A percentile compares a stretch with the other conserved stretches of the same genome.
phyloP scores from a whole-genome alignment of 2,888 invertebrate genomes.

The Cosmopolites sordidus region DNA sequence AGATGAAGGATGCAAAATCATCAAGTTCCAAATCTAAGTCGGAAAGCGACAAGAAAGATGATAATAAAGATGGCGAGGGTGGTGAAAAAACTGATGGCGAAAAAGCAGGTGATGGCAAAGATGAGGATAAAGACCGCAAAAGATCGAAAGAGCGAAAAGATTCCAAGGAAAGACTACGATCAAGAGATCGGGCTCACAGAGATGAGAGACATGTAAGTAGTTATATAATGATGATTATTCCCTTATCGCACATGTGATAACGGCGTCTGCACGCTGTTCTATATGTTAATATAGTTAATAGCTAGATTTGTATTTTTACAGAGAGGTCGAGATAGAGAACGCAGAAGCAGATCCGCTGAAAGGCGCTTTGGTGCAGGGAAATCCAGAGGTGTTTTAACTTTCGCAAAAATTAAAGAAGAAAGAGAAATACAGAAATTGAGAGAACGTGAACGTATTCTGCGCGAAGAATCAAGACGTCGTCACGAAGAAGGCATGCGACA shows the following conservation, averaged over 20 bases:
- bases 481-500: conserved; percentile 74
- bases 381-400: conserved; percentile 62
- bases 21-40: conserved; percentile 14
- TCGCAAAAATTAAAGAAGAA: conserved; percentile 77
- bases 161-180: conserved; percentile 8
- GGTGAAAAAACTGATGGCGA: conserved; percentile 28
- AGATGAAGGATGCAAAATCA: conserved; percentile 32
- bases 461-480: conserved; percentile 77
- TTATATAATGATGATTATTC: no score
- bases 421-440: conserved; percentile 69
- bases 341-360: conserved; percentile 25
- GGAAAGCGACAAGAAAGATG: conserved; percentile 30
- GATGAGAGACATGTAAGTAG: conserved; percentile 16
- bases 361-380: conserved; percentile 26
- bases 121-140: conserved; percentile 18
- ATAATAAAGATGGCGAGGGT: conserved; percentile 25
- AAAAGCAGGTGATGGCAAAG: conserved; percentile 19
- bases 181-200: conserved; percentile 27
- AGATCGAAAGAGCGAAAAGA: conserved; percentile 12
- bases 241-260: no score
- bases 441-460: conserved; percentile 70
- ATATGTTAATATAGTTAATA: neutral
- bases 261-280: neutral
- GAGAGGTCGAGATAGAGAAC: conserved; percentile 16
- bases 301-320: neutral